Base-by-base conservation (phyloP, 37 sponge, comb jelly and placozoan genomes). In the Theonella swinhoei region DNA sequence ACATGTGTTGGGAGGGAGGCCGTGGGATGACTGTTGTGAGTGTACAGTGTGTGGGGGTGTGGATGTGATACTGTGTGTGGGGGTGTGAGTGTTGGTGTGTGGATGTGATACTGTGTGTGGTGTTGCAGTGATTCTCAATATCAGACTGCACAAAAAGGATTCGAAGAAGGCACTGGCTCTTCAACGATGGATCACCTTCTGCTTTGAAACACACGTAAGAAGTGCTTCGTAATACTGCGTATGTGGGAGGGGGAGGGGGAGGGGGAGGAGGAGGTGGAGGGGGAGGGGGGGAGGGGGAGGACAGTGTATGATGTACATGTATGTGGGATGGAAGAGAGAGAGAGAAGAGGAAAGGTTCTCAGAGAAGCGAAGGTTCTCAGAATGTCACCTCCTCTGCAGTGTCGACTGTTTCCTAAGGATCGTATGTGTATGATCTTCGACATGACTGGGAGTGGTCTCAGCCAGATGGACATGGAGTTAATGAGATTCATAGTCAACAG, bases 391-490 rank as follows among this genome's bases (percentile, higher is more conserved):
- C n/a, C n/a, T n/a, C n/a, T n/a, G n/a, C n/a, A n/a, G n/a, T n/a
- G n/a, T n/a, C n/a, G n/a, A n/a, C n/a, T n/a, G n/a, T n/a, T n/a
- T 40, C 89, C 88, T 0, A 64, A 83, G 17, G 70, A 85, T 29
- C 76, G 68, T n/a, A 78, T 92, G 70, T 84, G 85, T 7, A 80
- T 95, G 77, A 62, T 95, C 2, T 95, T 95, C 54, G 88, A 95
- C 68, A 87, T 89, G 90, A 70, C 87, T 31, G 85, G 77, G 0
- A 83, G 83, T 41, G 95, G 95, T 20, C 83, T 95, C 8, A 26
- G 75, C 64, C 78, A 95, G 5, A 80, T 92, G 88, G 95, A 95
- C 60, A 74, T 95, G 87, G 95, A 95, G 2, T 84, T 95, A 17
- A 64, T 95, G 19, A 78, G 81, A 33, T 88, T 95, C 65, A 67